Evolutionary conservation across 2,888 invertebrate genomes (phyloP).

Genomic region (Noctuana brunneofusca): DNA sequence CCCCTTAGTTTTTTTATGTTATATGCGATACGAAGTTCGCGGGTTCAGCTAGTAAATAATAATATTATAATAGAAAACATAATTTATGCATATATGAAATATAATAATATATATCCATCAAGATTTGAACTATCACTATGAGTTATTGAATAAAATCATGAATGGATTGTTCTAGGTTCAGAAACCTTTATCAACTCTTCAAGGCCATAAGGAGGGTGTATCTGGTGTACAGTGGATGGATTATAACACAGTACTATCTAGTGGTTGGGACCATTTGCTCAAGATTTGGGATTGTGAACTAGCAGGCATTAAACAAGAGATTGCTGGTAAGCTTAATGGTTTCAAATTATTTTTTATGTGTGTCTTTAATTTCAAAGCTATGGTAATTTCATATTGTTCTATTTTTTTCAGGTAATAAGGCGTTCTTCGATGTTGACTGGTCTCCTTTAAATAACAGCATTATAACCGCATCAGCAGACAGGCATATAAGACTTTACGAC

Average conservation of each 20-base stretch:
- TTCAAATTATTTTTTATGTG: neutral
- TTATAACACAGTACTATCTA: slow-evolving; percentile 89
- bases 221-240: slow-evolving; percentile 94
- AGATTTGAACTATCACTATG: too few species aligned
- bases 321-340: slow-evolving; percentile 73
- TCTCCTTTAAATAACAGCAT: slow-evolving; percentile 89
- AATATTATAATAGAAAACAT: too few species aligned
- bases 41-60: too few species aligned
- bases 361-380: too few species aligned
- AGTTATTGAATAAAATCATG: neutral
- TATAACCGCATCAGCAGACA: slow-evolving; percentile 94
- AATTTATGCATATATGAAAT: too few species aligned
- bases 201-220: slow-evolving; percentile 96
- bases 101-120: too few species aligned
- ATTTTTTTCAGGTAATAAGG: slow-evolving; percentile 87
- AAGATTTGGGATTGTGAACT: slow-evolving; percentile 96
- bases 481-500: slow-evolving; percentile 95
- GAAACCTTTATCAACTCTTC: slow-evolving; percentile 92
- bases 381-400: neutral
- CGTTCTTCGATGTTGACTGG: slow-evolving; percentile 93
- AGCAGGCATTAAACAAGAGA: slow-evolving; percentile 91
- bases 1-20: too few species aligned
- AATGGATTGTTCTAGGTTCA: slow-evolving; percentile 51
- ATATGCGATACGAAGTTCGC: too few species aligned
- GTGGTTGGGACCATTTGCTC: slow-evolving; percentile 98